Evolutionary conservation across 2,113 vertebrate genomes (phyloP), one percentile per base, ranked within the genome.

Genomic region (Canis aureus): DNA sequence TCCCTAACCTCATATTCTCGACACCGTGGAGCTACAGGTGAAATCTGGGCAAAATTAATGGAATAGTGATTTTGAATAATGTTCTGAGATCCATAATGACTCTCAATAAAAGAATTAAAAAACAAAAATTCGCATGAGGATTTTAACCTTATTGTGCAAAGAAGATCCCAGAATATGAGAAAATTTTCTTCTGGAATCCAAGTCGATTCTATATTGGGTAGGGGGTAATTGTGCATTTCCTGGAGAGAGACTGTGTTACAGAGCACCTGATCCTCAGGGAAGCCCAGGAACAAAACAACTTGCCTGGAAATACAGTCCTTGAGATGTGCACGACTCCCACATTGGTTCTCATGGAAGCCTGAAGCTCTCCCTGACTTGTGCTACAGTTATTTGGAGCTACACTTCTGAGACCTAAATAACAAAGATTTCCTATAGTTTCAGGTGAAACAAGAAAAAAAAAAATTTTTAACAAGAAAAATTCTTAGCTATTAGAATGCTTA

Each of bases 201-300:
- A 66, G 10, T 81, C 38, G 5, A n/a, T 69, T 79, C 8, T n/a
- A 1, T 60, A 8, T 59, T 94, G 51, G 15, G 20, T 7, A 69
- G 19, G 6, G 3, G 32, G 11, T 0, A 17, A 23, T 0, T 53
- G 1, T 71, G 4, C 0, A 2, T 60, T 78, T 86, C 15, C 9
- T 49, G 7, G 25, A 59, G 73, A 66, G 3, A 81, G 4, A 74
- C 0, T 80, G 3, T 22, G 13, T 51, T 71, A 69, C 4, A 74
- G 11, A 73, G 1, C 9, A 55, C 8, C 3, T 8, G 27, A 8
- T 67, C 0, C 25, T 74, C 11, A 60, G 23, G 27, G 86, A 53
- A 84, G 29, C 0, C 15, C 17, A 53, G n/a, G 43, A 71, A 53
- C 2, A 19, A 27, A 51, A 17, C 4, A 49, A 11, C 0, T 27